Conservation (phyloP, 2,888 invertebrate genomes). For the Eristalis pertinax region DNA sequence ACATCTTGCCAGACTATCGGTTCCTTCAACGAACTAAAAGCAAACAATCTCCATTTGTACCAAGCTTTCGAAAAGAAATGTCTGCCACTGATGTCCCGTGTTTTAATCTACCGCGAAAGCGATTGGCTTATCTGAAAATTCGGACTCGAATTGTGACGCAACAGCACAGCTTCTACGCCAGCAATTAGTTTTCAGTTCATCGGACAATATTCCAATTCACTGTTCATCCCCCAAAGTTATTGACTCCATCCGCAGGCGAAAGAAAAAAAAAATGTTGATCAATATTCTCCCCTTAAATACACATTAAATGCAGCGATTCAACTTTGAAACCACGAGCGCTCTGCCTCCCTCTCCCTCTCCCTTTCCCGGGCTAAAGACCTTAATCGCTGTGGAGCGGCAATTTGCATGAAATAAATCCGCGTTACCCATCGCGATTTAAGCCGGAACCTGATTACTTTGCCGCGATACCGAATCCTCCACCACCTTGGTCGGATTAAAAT, state of each 20-base stretch:
- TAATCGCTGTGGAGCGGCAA: neutral
- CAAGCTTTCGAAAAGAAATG: too few relatives aligned
- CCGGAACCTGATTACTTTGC: constrained; percentile 10
- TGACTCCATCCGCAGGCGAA: neutral
- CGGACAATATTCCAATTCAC: neutral
- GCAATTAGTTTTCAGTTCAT: neutral
- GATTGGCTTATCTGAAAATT: neutral
- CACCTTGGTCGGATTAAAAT: constrained; percentile 24
- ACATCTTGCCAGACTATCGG: too few relatives aligned
- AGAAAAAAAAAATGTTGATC: neutral
- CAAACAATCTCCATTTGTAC: too few relatives aligned
- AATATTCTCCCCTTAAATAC: neutral
- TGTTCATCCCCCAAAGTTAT: neutral
- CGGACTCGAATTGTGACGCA: neutral
- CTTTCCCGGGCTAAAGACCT: neutral
- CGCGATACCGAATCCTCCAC: neutral
- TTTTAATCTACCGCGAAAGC: neutral
- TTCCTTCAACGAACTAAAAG: too few relatives aligned
- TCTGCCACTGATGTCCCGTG: too few relatives aligned
- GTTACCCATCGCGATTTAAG: neutral
- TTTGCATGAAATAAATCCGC: constrained; percentile 9
- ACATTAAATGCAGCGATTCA: neutral
- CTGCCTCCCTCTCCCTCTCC: neutral
- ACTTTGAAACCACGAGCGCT: neutral
- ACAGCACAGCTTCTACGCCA: neutral